A percentile compares a stretch with the other conserved stretches of the same genome.
These are phyloP conservation scores for Peromyscus aztecus DNA, from an alignment of 2,797 vertebrate species.

Conservation along the genomic window DNA sequence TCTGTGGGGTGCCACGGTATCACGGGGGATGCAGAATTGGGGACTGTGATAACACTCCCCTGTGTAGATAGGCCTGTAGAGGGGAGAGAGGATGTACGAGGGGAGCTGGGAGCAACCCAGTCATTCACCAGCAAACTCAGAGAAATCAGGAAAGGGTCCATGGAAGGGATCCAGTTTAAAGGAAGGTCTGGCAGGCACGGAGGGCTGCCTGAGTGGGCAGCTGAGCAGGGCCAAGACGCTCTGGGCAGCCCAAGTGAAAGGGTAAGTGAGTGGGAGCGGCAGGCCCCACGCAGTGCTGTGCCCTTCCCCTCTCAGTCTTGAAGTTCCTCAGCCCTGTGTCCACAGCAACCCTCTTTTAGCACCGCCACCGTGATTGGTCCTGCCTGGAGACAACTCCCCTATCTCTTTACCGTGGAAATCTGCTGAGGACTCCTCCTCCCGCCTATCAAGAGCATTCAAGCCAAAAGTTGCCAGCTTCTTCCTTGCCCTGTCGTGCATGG, in stretches of 20 bases:
- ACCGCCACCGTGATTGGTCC: neutral
- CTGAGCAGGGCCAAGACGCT: neutral
- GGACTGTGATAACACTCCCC: neutral
- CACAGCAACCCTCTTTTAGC: neutral
- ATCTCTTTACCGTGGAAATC: neutral
- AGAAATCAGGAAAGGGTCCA: neutral
- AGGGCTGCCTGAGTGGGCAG: too few species aligned
- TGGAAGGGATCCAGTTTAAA: neutral
- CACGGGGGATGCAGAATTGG: neutral
- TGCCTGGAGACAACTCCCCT: neutral
- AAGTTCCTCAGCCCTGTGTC: neutral
- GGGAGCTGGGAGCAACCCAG: neutral
- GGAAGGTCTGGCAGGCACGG: neutral
- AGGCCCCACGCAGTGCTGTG: accelerated
- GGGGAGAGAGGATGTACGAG: too few species aligned
- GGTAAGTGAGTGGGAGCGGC: too few species aligned
- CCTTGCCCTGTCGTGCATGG: neutral
- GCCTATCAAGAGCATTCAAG: neutral
- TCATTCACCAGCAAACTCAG: neutral
- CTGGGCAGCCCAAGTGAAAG: neutral
- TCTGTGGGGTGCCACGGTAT: neutral
- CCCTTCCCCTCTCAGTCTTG: neutral
- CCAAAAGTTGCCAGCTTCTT: neutral
- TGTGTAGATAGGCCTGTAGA: neutral
- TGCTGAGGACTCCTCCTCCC: neutral